These are phyloP conservation scores for Drosophila pseudoananassae DNA, from an alignment of 1,140 invertebrate species.

Conservation along the genomic window DNA sequence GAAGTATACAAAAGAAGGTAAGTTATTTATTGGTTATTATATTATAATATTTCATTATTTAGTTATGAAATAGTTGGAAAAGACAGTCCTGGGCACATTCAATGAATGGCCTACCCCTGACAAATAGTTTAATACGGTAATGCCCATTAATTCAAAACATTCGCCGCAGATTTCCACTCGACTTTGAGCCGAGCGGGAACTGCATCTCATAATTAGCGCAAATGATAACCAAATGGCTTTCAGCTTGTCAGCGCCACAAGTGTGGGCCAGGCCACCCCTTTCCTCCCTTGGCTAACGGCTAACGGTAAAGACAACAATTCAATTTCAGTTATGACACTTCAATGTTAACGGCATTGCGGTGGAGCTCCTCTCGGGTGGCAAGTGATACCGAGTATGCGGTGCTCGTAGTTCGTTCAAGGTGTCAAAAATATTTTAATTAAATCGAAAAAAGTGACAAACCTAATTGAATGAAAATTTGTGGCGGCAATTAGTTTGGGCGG, in stretches of 20 bases:
- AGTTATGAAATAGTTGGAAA: too few relatives aligned
- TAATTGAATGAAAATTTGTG: constrained; percentile 79
- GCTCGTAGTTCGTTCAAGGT: constrained; percentile 23
- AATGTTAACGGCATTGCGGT: constrained; percentile 71
- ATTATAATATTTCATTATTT: too few relatives aligned
- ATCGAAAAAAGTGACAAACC: constrained; percentile 66
- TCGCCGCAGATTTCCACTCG: neutral
- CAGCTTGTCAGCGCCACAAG: constrained; percentile 55
- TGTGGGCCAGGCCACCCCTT: constrained; percentile 17
- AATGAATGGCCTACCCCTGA: neutral
- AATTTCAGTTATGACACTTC: constrained; percentile 82
- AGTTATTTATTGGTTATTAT: too few relatives aligned
- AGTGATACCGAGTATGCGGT: too few relatives aligned
- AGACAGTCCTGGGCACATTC: neutral
- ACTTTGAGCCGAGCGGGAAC: neutral
- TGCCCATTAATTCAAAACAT: neutral
- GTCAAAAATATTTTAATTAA: constrained; percentile 58
- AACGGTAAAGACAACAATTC: constrained; percentile 80
- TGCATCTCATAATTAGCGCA: constrained; percentile 61
- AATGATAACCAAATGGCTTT: constrained; percentile 63
- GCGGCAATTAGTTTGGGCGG: constrained; percentile 67
- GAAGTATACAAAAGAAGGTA: too few relatives aligned
- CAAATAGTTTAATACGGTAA: neutral
- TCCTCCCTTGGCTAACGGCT: constrained; percentile 43
- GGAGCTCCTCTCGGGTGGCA: constrained; percentile 10